phyloP scores from a whole-genome alignment of 2,113 vertebrate genomes.

The Percina caprodes region DNA sequence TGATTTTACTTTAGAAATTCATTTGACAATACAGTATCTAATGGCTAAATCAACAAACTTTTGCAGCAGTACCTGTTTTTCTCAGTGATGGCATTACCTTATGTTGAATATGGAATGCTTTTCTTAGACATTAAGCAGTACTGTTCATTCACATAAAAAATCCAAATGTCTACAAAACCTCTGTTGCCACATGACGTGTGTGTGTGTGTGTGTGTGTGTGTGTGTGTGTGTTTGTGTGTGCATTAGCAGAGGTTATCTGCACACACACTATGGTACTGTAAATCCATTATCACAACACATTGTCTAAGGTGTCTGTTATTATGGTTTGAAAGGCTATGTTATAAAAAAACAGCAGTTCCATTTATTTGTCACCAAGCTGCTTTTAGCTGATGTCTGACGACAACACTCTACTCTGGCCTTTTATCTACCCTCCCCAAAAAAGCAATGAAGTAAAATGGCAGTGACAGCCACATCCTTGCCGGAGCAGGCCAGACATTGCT shows the following conservation, averaged over 20 bases:
- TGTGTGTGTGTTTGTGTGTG: too few species aligned
- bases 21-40: not conserved
- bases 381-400: constrained; percentile 59
- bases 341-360: constrained; percentile 34
- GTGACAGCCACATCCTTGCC: constrained; percentile 76
- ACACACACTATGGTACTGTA: not conserved
- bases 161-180: constrained; percentile 6
- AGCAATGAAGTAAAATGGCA: constrained; percentile 67
- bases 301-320: constrained; percentile 42
- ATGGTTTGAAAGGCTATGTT: constrained; percentile 29
- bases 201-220: not conserved
- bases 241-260: constrained; percentile 33
- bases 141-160: constrained; percentile 6
- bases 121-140: not conserved
- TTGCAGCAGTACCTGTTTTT: not conserved
- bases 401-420: constrained; percentile 47
- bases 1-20: not conserved
- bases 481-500: constrained; percentile 65
- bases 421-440: constrained; percentile 51
- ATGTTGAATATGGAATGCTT: not conserved
- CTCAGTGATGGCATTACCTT: not conserved
- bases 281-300: constrained; percentile 36
- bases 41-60: not conserved
- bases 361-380: constrained; percentile 62
- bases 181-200: too few species aligned